Base-by-base conservation (phyloP, 2,797 vertebrate species). In the Poecilia gillii region DNA sequence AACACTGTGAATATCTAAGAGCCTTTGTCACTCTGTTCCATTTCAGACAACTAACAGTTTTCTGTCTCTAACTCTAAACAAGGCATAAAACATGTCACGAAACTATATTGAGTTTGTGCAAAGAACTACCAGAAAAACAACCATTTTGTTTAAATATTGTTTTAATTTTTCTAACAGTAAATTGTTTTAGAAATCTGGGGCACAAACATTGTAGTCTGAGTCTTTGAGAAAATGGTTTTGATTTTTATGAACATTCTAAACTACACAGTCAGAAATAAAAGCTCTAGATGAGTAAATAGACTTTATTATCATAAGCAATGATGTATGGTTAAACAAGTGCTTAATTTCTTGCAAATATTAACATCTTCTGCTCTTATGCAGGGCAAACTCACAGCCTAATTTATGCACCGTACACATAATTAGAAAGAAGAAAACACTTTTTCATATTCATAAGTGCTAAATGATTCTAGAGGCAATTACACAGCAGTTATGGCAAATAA, bases 71-170 rank as follows among this genome's bases (percentile, higher is more conserved):
- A 59, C 57, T 28, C 55, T 59, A 59, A 80, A 77, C 86, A 80
- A 77, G 75, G 74, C 76, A 47, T 49, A 55, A 81, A 78, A 79
- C 81, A 75, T 83, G 75, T 85, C 59, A 80, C 83, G 9, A 33
- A 62, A 62, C 59, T 16, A 31, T 59, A 59, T 28, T 59, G n/a
- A 33, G 31, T 62, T 62, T 62, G 59, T 3, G 5, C 31, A 59
- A 31, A 59, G 53, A 31, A 31, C 4, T 31, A 4, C 12, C 3
- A 62, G 28, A 18, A 33, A 31, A 33, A 6, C 12, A 62, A 62
- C 1, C 13, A 62, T 62, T 62, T 62, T 33, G 5, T 62, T 2
- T 6, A 62, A 33, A 49, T 20, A 49, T 49, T 49, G 47, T 49
- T 49, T 49, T 33, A 33, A 62, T 14, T 16, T 33, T 62, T 62